Base-by-base conservation (phyloP, 2,888 invertebrate species). In the Dynastes grantii region DNA sequence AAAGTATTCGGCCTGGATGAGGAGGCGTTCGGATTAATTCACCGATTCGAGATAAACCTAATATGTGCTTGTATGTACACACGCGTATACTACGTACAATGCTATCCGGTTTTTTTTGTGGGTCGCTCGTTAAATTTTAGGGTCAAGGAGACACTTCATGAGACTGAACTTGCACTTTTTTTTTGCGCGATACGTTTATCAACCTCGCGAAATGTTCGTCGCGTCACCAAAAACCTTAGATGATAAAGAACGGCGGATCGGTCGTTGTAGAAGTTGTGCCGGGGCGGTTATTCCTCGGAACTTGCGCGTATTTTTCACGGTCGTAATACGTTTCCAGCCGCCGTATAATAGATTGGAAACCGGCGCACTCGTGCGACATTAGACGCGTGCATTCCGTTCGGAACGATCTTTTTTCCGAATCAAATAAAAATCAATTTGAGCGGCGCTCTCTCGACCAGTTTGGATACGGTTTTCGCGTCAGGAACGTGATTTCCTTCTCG, bases 351-450 rank as follows among this genome's bases (percentile, higher is more conserved):
- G 16, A 37, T 45, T 2, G 22, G 40, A 67, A 22, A 0, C 65
- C 45, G 37, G 22, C 40, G 40, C 45, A 45, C n/a, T 45, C 65
- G 40, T 45, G 40, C 40, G 37, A 5, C 45, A 45, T 67, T 67
- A 45, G 40, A 22, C 22, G 45, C 22, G 29, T 32, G 29, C 13
- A 63, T 63, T 45, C 45, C 45, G 45, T 45, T 45, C 45, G 45
- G 29, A 13, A 13, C 45, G 51, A 68, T 51, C 68, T 68, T 49
- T 68, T 68, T 16, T 51, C 27, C 68, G 29, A 49, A 27, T 37
- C 71, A 37, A 32, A 75, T 75, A 61, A 75, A 75, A 75, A 75
- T 75, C 73, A 75, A 75, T 75, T 63, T 40, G 45, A 75, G 73
- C 32, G 1, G 55, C 45, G 73, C 45, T 75, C 61, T 27, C 61